Evolutionary conservation across 1,140 invertebrate genomes (phyloP).

Genomic region (Ceratina japonica): DNA sequence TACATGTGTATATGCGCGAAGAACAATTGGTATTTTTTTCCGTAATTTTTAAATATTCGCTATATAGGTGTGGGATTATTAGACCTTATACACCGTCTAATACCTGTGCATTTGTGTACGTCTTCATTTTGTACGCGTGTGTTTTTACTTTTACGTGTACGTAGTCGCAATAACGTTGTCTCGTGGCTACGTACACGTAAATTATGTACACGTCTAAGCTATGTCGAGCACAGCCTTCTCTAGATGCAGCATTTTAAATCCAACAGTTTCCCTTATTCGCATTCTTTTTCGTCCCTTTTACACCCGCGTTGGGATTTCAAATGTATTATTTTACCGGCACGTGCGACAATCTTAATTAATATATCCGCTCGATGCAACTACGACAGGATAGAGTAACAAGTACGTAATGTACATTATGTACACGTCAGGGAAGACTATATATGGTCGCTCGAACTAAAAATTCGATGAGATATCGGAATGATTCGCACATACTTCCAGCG

Average conservation of each 20-base stretch:
- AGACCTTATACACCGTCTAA: constrained; percentile 42
- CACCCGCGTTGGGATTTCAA: background rate
- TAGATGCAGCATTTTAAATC: constrained; percentile 21
- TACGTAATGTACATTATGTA: too few relatives aligned
- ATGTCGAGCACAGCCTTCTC: constrained; percentile 36
- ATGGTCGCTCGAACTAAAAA: too few relatives aligned
- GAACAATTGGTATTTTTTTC: constrained; percentile 37
- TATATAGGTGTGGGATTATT: constrained; percentile 42
- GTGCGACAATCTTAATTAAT: too few relatives aligned
- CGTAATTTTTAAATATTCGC: constrained; percentile 42
- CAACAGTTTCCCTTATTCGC: constrained; percentile 15
- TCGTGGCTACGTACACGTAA: background rate
- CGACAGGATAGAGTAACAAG: too few relatives aligned
- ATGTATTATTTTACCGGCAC: too few relatives aligned
- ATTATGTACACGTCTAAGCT: constrained; percentile 28
- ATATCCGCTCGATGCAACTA: too few relatives aligned
- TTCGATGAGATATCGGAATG: too few relatives aligned
- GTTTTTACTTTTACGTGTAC: background rate
- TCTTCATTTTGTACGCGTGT: constrained; percentile 19
- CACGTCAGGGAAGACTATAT: too few relatives aligned
- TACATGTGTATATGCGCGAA: constrained; percentile 20
- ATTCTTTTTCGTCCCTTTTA: constrained; percentile 12
- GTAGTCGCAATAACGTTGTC: background rate
- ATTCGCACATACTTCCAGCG: too few relatives aligned
- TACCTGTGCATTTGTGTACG: constrained; percentile 32